phyloP scores from a whole-genome alignment of 2,113 vertebrate genomes.

The Vidua chalybeata region DNA sequence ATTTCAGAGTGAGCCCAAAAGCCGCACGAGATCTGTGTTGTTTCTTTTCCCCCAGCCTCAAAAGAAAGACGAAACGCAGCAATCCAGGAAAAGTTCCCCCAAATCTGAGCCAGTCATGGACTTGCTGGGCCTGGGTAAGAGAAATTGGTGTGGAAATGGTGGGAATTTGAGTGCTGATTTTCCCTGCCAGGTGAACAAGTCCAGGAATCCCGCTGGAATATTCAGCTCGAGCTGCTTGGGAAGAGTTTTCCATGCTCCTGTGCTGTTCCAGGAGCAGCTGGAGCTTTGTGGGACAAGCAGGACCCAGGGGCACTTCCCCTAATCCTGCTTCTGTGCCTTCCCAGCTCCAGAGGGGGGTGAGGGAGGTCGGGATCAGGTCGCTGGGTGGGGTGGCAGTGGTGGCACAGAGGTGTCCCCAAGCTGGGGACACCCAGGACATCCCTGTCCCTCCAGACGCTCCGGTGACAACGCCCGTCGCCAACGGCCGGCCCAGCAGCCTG shows the following conservation, averaged over 20 bases:
- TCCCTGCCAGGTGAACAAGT: background rate
- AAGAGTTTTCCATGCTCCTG: accelerated
- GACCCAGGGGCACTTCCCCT: accelerated
- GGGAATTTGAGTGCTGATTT: background rate
- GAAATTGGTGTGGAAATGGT: accelerated
- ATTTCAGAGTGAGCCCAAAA: background rate
- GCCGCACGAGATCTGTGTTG: background rate
- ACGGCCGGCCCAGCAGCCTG: slow-evolving; percentile 78
- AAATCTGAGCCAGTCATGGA: slow-evolving; percentile 89
- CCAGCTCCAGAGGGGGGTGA: background rate
- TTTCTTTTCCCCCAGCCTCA: slow-evolving; percentile 66
- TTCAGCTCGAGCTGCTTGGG: background rate
- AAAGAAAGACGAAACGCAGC: slow-evolving; percentile 83
- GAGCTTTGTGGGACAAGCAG: background rate
- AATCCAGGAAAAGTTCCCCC: slow-evolving; percentile 81
- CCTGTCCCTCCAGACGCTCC: slow-evolving; percentile 74
- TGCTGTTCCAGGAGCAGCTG: background rate
- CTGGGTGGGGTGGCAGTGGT: background rate
- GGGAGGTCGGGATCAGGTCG: accelerated
- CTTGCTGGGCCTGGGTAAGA: slow-evolving; percentile 91
- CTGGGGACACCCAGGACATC: background rate
- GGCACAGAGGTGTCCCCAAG: background rate
- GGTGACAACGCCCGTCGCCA: slow-evolving; percentile 73
- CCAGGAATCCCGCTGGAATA: background rate
- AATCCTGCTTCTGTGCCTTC: background rate